Conservation (phyloP, 2,797 vertebrate species). For the Amblyopsis hoosieri region DNA sequence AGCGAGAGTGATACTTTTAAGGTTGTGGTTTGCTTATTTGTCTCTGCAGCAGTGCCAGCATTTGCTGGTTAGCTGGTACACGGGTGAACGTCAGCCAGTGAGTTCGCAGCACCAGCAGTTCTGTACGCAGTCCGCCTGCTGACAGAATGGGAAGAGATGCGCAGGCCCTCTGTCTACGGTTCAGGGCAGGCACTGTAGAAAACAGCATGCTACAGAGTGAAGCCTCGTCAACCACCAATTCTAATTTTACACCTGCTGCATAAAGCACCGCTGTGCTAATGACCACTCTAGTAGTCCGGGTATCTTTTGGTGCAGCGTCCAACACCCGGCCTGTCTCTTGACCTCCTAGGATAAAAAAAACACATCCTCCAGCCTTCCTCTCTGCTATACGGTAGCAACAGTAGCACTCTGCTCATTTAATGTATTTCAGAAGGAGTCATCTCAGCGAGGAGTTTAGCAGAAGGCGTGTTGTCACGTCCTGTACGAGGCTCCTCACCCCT, state of each 20-base stretch:
- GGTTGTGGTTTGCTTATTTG: background rate
- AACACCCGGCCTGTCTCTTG: conserved; percentile 4
- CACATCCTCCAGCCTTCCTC: background rate
- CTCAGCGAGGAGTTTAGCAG: conserved; percentile 9
- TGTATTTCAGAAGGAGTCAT: conserved; percentile 20
- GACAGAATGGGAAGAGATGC: background rate
- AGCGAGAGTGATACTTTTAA: background rate
- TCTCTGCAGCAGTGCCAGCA: background rate
- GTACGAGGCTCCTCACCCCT: background rate
- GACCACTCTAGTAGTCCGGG: conserved; percentile 8
- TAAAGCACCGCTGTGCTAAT: conserved; percentile 17
- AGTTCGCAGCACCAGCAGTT: background rate
- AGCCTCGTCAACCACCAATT: conserved; percentile 32
- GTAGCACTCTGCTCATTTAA: conserved; percentile 9
- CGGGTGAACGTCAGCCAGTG: background rate
- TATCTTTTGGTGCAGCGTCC: conserved; percentile 5
- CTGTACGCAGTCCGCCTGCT: background rate
- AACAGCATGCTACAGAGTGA: conserved; percentile 15
- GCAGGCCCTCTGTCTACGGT: background rate
- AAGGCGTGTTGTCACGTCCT: background rate
- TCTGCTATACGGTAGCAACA: background rate
- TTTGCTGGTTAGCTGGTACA: background rate
- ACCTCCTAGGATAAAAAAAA: background rate
- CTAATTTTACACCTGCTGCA: conserved; percentile 30
- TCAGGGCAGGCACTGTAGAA: conserved; percentile 4